Base-by-base conservation (phyloP, 1,140 invertebrate genomes). In the Eriocheir sinensis region DNA sequence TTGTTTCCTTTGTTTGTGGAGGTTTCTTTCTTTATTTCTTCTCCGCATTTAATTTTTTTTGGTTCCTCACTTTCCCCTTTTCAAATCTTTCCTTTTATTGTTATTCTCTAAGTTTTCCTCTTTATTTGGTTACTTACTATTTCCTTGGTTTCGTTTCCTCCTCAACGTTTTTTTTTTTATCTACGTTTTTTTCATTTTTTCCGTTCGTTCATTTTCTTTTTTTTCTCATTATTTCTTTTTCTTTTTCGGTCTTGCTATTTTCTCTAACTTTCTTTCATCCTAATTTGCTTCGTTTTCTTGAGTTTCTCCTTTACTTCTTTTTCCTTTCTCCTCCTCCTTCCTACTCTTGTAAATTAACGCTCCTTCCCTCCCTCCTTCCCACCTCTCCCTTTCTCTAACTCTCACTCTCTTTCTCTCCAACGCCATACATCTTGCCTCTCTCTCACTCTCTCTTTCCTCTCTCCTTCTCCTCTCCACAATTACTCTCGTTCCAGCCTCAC, bases 401-500 rank as follows among this genome's bases (percentile, higher is more conserved):
- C 15, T 89, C 53, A 34, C 15, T 80, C 27, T 32, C 48, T 3
- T 32, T 72, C 88, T 53, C 4, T 53, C 88, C 44, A 48, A 38
- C 27, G 17, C 53, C 60, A 83, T 72, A 34, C 48, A n/a, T 36
- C 48, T 0, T 27, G 17, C 34, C 36, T 44, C 15, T 38, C n/a
- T 44, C 36, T 40, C 27, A 3, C 27, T 53, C 88, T 2, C 41
- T 44, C 90, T 38, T 41, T 79, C 53, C 48, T 30, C 38, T 38
- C 85, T 27, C 92, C 21, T 27, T 27, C 15, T 34, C 41, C 27
- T 44, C 15, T 60, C 44, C 48, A 86, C 48, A 36, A 53, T 21
- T 44, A 86, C 92, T 91, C 89, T 30, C 48, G 32, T 53, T 91
- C 60, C 53, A 21, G 41, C 53, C 53, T 53, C 53, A 60, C 34